These are phyloP conservation scores for Sinonovacula constricta DNA, from an alignment of 1,140 invertebrate species.

Conservation along the genomic window DNA sequence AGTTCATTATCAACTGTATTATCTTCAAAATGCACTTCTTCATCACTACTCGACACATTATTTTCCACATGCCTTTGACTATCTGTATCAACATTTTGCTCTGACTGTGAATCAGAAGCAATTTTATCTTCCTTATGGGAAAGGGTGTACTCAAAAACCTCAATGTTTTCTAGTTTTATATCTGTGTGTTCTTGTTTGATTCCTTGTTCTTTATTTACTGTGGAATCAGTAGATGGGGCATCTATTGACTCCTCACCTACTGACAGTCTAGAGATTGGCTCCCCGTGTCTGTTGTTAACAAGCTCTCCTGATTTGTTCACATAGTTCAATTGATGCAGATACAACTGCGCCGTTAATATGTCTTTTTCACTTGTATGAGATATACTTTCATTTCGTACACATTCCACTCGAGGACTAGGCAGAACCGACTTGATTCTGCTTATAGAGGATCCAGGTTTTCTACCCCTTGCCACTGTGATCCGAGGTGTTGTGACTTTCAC, in stretches of 20 bases:
- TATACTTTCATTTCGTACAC: background rate
- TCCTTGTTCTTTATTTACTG: background rate
- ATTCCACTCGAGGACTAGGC: background rate
- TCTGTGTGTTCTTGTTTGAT: background rate
- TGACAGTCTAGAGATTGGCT: too few species aligned
- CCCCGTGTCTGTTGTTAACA: background rate
- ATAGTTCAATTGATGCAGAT: background rate
- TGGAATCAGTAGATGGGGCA: background rate
- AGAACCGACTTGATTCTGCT: background rate
- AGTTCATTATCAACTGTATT: background rate
- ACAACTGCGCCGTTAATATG: background rate
- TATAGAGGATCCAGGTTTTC: background rate
- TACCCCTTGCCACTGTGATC: background rate
- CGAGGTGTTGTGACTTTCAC: background rate
- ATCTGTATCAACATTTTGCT: background rate
- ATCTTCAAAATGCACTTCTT: conserved; percentile 3
- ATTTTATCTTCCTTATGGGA: background rate
- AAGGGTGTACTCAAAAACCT: too few species aligned
- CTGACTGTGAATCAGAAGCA: background rate
- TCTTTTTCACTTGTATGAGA: background rate
- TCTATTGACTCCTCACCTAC: background rate
- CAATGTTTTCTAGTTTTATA: too few species aligned
- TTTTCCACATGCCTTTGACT: too few species aligned
- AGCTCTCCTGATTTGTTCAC: background rate
- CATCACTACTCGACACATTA: background rate